Evolutionary conservation across 2,797 vertebrate species (phyloP), one percentile per base, ranked within the genome.

Genomic region (Hyperoplus immaculatus): DNA sequence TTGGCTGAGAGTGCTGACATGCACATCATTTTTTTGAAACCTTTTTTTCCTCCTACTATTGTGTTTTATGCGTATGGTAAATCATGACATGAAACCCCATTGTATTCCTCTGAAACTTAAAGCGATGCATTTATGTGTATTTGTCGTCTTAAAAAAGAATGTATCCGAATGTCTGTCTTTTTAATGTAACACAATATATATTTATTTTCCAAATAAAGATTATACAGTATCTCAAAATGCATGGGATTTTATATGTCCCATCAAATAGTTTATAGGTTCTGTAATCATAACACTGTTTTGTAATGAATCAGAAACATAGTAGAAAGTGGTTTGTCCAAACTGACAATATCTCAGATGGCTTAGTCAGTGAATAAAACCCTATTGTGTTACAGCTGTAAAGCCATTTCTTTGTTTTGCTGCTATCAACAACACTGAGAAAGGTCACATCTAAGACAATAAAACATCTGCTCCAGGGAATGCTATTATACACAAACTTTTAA

Each of bases 1-100:
- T 61, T 10, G 50, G 60, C 21, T 69, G 43, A 65, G 5, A 49
- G 45, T 65, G 62, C 61, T 67, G 78, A 78, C 68, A 60, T 58
- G 12, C 43, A 60, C 70, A 70, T 59, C 18, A 13, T 14, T 15
- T 6, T 10, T 12, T 10, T 29, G 11, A 67, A 54, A 68, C 45
- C 10, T 15, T 42, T 36, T 0, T 47, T 50, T 21, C 49, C 10
- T 43, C 46, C 78, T 67, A 15, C 50, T 38, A 56, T 1, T 77
- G 42, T 46, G 13, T 39, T 66, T 50, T 8, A 42, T 58, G 42
- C 6, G 57, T 62, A 39, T 42, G 42, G 54, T 6, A 15, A 0
- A 56, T 51, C 10, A 21, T 0, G n/a, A 15, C 3, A 66, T 38
- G 4, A 12, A 21, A 29, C 6, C 1, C 4, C 3, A 4, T 18